Percentiles rank a stretch among this genome's conserved stretches.
These are phyloP conservation scores for Papilio gigon DNA, from an alignment of 2,888 invertebrate genomes.

Conservation along the genomic window DNA sequence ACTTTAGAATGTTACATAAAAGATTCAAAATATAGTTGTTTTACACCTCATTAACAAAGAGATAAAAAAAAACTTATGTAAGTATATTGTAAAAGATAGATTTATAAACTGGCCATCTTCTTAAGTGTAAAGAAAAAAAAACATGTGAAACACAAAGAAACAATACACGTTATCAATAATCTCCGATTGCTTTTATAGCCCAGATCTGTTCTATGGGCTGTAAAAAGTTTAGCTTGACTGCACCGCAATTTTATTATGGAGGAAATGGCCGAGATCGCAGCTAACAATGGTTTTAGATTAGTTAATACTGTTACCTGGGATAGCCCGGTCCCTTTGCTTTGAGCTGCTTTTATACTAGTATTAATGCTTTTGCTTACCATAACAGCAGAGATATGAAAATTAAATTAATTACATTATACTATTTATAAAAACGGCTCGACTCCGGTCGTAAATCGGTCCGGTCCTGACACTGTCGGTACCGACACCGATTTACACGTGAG, in stretches of 20 bases:
- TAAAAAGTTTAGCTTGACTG: constrained; percentile 39
- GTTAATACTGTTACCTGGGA: constrained; percentile 41
- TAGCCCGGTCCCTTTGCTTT: constrained; percentile 40
- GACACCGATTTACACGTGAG: too few species aligned
- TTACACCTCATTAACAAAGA: not conserved
- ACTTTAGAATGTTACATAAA: constrained; percentile 43
- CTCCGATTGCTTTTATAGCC: constrained; percentile 20
- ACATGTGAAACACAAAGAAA: constrained; percentile 2
- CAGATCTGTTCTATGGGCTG: constrained; percentile 25
- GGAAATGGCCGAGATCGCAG: constrained; percentile 39
- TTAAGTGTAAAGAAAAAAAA: not conserved
- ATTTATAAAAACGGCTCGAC: too few species aligned
- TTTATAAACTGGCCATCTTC: not conserved
- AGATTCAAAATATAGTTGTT: not conserved
- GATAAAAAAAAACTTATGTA: not conserved
- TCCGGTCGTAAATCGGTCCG: too few species aligned
- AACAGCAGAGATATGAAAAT: not conserved
- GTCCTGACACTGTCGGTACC: too few species aligned
- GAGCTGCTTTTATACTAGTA: constrained; percentile 13
- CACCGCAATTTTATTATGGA: constrained; percentile 39
- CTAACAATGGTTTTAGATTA: constrained; percentile 40
- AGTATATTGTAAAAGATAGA: not conserved
- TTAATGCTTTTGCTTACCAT: constrained; percentile 3
- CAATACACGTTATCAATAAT: constrained; percentile 33
- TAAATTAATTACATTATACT: not conserved